A percentile compares a stretch with the other conserved stretches of the same genome.
Conservation (phyloP, 2,113 vertebrate species). For the Pardalotus punctatus region DNA sequence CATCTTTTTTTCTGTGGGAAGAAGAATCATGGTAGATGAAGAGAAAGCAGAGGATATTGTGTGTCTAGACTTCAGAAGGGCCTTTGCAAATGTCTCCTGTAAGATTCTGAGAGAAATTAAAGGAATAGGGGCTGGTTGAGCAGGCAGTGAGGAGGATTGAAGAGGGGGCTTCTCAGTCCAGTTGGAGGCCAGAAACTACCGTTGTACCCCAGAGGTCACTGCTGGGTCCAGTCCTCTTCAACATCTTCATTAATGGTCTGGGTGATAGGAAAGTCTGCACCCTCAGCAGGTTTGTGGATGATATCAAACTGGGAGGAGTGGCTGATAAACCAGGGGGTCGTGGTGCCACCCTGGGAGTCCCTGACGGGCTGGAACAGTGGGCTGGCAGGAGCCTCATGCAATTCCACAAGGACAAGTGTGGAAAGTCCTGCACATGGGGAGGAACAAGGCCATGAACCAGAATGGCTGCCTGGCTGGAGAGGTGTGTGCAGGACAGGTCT, state of each 20-base stretch:
- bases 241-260: rapidly evolving
- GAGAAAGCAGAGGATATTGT: background rate
- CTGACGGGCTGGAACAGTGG: background rate
- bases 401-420: background rate
- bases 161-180: background rate
- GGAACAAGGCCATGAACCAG: rapidly evolving
- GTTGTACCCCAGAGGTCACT: rapidly evolving
- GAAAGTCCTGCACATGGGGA: rapidly evolving
- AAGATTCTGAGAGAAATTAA: background rate
- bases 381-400: background rate
- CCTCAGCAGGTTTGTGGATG: background rate
- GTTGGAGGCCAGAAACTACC: background rate
- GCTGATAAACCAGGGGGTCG: rapidly evolving
- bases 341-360: background rate
- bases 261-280: background rate
- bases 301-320: background rate
- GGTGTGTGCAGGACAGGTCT: background rate
- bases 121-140: background rate
- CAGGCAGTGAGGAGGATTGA: background rate
- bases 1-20: background rate
- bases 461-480: background rate
- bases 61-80: background rate
- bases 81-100: background rate
- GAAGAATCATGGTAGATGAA: background rate
- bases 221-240: background rate